Conservation (phyloP, 2,113 vertebrate species). For the Ia io region DNA sequence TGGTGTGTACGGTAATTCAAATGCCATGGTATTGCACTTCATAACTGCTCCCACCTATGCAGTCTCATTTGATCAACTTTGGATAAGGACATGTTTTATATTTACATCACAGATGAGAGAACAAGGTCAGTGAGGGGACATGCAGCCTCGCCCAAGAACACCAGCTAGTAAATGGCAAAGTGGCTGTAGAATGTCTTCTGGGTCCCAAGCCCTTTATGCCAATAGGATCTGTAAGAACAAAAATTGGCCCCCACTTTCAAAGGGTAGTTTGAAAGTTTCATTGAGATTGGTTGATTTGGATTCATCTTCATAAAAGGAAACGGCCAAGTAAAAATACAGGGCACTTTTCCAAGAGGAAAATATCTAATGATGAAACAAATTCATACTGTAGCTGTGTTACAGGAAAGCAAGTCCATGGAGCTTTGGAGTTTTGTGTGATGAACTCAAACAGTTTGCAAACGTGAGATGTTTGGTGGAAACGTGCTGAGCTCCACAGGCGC, state of each 20-base stretch:
- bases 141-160: neutral
- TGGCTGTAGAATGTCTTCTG: neutral
- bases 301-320: neutral
- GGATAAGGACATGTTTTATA: neutral
- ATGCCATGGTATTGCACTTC: neutral
- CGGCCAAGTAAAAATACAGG: neutral
- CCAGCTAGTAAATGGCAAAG: neutral
- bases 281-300: neutral
- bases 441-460: slow-evolving; percentile 29
- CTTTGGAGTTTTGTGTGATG: neutral
- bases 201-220: neutral
- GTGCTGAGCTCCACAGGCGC: neutral
- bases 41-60: neutral
- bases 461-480: neutral
- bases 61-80: neutral
- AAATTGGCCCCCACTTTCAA: neutral
- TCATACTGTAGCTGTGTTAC: neutral
- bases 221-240: neutral
- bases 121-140: neutral
- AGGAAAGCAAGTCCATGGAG: neutral
- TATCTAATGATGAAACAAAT: neutral
- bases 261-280: neutral
- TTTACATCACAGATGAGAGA: neutral
- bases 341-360: neutral
- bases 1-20: neutral